Percentiles rank a stretch among this genome's conserved stretches.
phyloP scores from a whole-genome alignment of 2,797 vertebrate genomes.

The Neosalanx taihuensis region DNA sequence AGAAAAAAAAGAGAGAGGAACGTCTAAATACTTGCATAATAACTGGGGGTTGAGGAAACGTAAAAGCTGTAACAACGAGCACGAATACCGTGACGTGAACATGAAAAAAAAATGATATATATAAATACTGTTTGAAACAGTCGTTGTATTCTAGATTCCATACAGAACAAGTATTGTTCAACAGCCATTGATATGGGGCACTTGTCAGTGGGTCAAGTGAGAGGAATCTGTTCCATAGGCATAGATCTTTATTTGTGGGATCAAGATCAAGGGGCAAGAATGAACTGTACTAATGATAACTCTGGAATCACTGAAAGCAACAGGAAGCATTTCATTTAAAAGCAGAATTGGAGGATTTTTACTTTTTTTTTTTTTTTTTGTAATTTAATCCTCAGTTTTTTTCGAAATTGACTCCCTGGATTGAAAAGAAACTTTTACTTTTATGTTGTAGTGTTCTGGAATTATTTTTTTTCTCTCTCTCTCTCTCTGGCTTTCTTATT shows the following conservation, averaged over 20 bases:
- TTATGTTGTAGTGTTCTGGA: conserved; percentile 77
- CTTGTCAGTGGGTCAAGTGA: conserved; percentile 51
- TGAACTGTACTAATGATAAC: conserved; percentile 67
- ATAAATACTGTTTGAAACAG: conserved; percentile 74
- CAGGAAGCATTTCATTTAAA: conserved; percentile 72
- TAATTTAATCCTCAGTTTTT: conserved; percentile 63
- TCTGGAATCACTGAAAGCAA: conserved; percentile 55
- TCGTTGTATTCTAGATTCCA: conserved; percentile 77
- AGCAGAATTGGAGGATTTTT: conserved; percentile 65
- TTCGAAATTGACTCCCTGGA: conserved; percentile 64
- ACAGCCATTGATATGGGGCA: conserved; percentile 66
- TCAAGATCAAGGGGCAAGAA: conserved; percentile 65
- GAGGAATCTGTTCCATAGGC: conserved; percentile 65
- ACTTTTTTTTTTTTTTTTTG: conserved; percentile 58
- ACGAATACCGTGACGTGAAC: conserved; percentile 68
- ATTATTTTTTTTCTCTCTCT: conserved; percentile 52
- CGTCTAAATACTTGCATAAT: conserved; percentile 57
- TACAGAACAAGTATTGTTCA: conserved; percentile 67
- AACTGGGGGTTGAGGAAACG: conserved; percentile 59
- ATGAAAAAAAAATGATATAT: conserved; percentile 52
- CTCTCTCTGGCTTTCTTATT: conserved; percentile 62
- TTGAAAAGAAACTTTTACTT: conserved; percentile 65
- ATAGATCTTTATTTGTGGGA: conserved; percentile 66
- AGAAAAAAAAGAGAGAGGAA: conserved; percentile 33
- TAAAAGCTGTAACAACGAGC: conserved; percentile 69